phyloP scores from a whole-genome alignment of 1,140 invertebrate species.

The Stratiolaelaps scimitus region DNA sequence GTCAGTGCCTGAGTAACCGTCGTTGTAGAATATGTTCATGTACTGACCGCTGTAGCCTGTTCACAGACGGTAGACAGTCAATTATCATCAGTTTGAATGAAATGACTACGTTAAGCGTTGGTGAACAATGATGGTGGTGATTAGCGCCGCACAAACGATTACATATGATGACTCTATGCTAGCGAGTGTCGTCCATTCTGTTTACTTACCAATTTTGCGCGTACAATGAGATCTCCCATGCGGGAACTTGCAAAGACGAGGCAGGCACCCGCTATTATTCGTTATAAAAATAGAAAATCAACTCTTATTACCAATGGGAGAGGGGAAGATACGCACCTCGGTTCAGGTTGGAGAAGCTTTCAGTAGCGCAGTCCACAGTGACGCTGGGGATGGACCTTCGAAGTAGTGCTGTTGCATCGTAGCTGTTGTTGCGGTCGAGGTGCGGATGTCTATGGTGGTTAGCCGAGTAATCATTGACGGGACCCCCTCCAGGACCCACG shows the following conservation, averaged over 20 bases:
- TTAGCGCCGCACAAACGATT: too few relatives aligned
- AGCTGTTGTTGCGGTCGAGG: conserved; percentile 24
- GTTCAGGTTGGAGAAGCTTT: conserved; percentile 23
- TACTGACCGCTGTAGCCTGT: conserved; percentile 21
- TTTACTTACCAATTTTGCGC: too few relatives aligned
- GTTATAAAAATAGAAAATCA: too few relatives aligned
- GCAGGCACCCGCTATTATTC: too few relatives aligned
- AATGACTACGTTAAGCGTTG: too few relatives aligned
- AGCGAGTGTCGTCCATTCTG: too few relatives aligned
- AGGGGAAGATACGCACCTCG: conserved; percentile 5
- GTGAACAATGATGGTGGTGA: too few relatives aligned
- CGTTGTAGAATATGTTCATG: conserved; percentile 27
- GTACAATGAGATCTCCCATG: too few relatives aligned
- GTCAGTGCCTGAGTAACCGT: conserved; percentile 12
- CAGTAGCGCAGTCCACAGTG: conserved; percentile 26
- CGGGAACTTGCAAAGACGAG: too few relatives aligned
- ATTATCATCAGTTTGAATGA: too few relatives aligned
- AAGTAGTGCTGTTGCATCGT: conserved; percentile 25
- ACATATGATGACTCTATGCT: too few relatives aligned
- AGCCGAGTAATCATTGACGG: conserved; percentile 23
- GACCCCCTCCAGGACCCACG: background rate
- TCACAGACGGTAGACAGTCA: background rate
- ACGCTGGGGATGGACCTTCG: conserved; percentile 28
- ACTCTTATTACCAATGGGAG: too few relatives aligned
- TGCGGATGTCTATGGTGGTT: conserved; percentile 25